Percentiles rank a stretch among this genome's conserved stretches.
phyloP scores from a whole-genome alignment of 2,113 vertebrate species.

The Ariopsis seemanni region DNA sequence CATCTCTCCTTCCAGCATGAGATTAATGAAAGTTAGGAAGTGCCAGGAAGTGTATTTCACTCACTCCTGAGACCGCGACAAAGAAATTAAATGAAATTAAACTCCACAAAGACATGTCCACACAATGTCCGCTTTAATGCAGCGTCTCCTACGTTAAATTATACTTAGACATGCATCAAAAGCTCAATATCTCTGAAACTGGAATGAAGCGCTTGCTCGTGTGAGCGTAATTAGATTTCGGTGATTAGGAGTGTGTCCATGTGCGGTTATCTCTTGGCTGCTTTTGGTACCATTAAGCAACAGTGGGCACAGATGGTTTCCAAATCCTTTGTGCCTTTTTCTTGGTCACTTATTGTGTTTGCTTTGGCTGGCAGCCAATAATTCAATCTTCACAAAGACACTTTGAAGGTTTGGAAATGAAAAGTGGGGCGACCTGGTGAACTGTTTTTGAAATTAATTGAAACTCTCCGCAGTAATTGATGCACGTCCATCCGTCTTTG shows the following conservation, averaged over 20 bases:
- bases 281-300: constrained; percentile 65
- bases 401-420: neutral
- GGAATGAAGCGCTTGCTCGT: constrained; percentile 40
- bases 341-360: constrained; percentile 47
- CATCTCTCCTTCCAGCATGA: constrained; percentile 57
- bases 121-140: neutral
- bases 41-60: constrained; percentile 58
- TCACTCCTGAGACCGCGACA: constrained; percentile 3
- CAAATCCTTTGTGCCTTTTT: constrained; percentile 62
- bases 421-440: neutral
- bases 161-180: constrained; percentile 54
- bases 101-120: neutral
- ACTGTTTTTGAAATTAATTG: neutral
- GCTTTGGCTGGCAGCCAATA: constrained; percentile 41
- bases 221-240: constrained; percentile 68
- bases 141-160: neutral
- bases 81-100: neutral
- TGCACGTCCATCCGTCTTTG: constrained; percentile 1
- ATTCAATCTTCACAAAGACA: constrained; percentile 30
- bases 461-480: neutral
- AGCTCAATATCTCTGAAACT: constrained; percentile 51
- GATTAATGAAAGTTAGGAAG: constrained; percentile 64
- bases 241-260: constrained; percentile 64
- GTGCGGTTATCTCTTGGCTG: constrained; percentile 63
- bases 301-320: constrained; percentile 73